Base-by-base conservation (phyloP, 2,888 invertebrate genomes). In the Plagodis pulveraria region DNA sequence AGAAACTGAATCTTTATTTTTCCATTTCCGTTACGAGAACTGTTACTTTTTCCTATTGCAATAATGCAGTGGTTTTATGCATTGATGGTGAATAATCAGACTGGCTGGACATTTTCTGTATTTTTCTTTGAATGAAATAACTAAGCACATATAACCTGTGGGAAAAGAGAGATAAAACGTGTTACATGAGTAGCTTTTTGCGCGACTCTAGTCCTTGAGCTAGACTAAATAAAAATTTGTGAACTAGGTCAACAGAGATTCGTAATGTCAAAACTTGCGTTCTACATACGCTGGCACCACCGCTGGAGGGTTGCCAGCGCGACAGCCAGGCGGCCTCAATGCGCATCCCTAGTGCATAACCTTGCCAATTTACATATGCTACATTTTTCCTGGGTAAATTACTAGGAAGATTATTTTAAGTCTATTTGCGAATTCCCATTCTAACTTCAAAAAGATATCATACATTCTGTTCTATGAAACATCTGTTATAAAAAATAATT, bases 261-360 rank as follows among this genome's bases (percentile, higher is more conserved):
- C 75, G 76, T 77, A 79, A 80, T 77, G 80, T 74, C 77, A 77
- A 78, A 81, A 80, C 76, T 77, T 73, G 76, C 83, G 83, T 78
- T 76, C 83, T 80, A 85, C 84, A 86, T 84, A 76, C 80, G 83
- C 81, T 83, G 83, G 80, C 83, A 81, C 74, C 67, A 61, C 57
- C 89, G 89, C 58, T 90, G 89, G 89, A 84, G 70, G 59, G n/a
- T 42, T 83, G 89, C 89, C 89, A 89, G 83, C 69, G 69, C 12
- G 42, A 12, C 42, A 12, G 9, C 11, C 42, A 12, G 42, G 42
- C 64, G 42, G 65, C 67, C 74, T 70, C 73, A 61, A 70, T 68
- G 67, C 67, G 66, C 71, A 73, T 63, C 71, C 68, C 70, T 70
- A 69, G 67, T 70, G 66, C 69, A 74, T 71, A 79, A 75, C 77